These are phyloP conservation scores for Chloroclysta siterata DNA, from an alignment of 2,888 invertebrate species.

Conservation along the genomic window DNA sequence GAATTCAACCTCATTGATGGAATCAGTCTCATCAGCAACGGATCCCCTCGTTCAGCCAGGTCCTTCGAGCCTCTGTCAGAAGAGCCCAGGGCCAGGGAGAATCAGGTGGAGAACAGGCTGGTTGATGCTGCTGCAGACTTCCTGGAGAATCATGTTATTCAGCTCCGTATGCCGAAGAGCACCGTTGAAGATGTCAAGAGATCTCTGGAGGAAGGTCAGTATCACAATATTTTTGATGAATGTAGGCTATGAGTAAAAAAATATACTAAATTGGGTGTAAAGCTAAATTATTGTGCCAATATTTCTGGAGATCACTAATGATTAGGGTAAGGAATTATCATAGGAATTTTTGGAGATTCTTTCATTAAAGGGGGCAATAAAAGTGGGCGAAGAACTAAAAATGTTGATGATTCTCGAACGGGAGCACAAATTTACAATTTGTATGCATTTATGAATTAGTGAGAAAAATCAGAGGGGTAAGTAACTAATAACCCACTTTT, in stretches of 20 bases:
- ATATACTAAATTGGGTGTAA: too few relatives aligned
- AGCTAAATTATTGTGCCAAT: too few relatives aligned
- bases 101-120: conserved; percentile 89
- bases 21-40: conserved; percentile 80
- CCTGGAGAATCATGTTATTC: conserved; percentile 91
- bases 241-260: not conserved
- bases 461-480: too few relatives aligned
- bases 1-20: conserved; percentile 86
- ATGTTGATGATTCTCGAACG: too few relatives aligned
- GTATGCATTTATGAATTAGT: too few relatives aligned
- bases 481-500: too few relatives aligned
- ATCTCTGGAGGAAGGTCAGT: conserved; percentile 92
- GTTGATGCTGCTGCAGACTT: conserved; percentile 91
- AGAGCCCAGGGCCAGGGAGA: conserved; percentile 89
- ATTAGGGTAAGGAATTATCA: too few relatives aligned
- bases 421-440: too few relatives aligned
- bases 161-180: conserved; percentile 91
- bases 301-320: too few relatives aligned
- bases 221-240: not conserved
- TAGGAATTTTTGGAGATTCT: too few relatives aligned
- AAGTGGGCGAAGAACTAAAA: too few relatives aligned
- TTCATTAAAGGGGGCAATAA: too few relatives aligned
- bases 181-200: conserved; percentile 90
- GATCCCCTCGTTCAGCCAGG: conserved; percentile 84
- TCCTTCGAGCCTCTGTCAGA: conserved; percentile 87